Percentiles rank a stretch among this genome's conserved stretches.
Evolutionary conservation across 2,797 vertebrate genomes (phyloP).

Genomic region (Periparus ater): DNA sequence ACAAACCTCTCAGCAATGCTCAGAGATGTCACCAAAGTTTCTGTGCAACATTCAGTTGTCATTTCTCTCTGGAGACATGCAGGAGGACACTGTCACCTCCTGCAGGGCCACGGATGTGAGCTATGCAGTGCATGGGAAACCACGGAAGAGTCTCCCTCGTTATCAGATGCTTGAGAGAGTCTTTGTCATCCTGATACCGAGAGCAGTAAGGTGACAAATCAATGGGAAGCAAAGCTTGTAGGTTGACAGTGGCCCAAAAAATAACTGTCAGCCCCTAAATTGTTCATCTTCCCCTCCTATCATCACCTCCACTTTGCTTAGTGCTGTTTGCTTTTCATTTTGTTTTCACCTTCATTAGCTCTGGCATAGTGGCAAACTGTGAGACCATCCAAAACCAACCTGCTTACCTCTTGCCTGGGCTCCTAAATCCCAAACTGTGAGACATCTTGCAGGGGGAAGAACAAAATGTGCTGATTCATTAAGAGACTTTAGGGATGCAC

Average conservation of each 20-base stretch:
- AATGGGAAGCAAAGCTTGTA: neutral
- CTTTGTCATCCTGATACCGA: neutral
- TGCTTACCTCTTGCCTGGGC: neutral
- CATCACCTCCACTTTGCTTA: neutral
- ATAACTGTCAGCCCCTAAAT: neutral
- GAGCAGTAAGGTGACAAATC: neutral
- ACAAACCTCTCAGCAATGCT: neutral
- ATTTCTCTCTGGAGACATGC: neutral
- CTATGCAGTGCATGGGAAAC: neutral
- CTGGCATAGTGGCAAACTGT: neutral
- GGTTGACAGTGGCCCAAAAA: neutral
- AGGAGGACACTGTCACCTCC: neutral
- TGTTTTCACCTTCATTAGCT: neutral
- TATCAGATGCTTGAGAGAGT: neutral
- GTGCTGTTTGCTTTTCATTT: neutral
- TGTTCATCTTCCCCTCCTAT: neutral
- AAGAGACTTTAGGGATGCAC: neutral
- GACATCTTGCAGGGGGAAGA: neutral
- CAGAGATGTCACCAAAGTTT: neutral
- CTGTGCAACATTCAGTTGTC: neutral
- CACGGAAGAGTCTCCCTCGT: neutral
- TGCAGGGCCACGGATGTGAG: neutral
- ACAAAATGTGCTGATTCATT: neutral
- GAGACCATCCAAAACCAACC: neutral
- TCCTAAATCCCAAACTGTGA: neutral